These are phyloP conservation scores for Muraenolepis orangiensis DNA, from an alignment of 2,797 vertebrate genomes.

Conservation along the genomic window DNA sequence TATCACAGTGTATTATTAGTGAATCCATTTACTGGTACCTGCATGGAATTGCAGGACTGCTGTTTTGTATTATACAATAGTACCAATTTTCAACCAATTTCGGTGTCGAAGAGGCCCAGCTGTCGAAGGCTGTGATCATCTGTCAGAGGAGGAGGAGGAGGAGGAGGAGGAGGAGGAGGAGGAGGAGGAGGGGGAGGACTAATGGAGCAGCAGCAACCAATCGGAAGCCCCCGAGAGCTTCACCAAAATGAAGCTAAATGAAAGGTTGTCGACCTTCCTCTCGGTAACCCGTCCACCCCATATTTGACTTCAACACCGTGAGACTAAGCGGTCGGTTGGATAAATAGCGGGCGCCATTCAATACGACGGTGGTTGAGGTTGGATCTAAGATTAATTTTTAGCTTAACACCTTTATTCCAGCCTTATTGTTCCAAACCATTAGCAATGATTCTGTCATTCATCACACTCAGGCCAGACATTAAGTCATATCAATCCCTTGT, in stretches of 20 bases:
- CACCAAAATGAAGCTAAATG: no score
- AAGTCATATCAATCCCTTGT: not conserved
- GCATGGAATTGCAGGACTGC: no score
- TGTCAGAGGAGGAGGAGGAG: no score
- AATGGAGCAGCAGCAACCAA: not conserved
- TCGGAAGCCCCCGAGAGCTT: no score
- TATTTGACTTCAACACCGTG: no score
- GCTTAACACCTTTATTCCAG: not conserved
- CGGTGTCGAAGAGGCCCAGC: not conserved
- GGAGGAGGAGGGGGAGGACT: no score
- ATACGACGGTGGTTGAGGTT: not conserved
- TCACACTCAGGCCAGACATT: not conserved
- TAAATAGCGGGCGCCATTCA: not conserved
- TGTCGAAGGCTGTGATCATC: not conserved
- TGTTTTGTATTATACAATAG: no score
- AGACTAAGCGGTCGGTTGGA: no score
- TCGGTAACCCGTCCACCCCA: no score
- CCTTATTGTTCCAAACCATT: not conserved
- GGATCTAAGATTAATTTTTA: not conserved
- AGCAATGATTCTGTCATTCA: not conserved
- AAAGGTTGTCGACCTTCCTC: no score
- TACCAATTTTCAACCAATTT: not conserved
- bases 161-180: no score
- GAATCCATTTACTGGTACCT: not conserved
- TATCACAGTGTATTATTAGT: not conserved